Evolutionary conservation across 2,113 vertebrate species (phyloP).

Genomic region (Nothoprocta perdicaria): DNA sequence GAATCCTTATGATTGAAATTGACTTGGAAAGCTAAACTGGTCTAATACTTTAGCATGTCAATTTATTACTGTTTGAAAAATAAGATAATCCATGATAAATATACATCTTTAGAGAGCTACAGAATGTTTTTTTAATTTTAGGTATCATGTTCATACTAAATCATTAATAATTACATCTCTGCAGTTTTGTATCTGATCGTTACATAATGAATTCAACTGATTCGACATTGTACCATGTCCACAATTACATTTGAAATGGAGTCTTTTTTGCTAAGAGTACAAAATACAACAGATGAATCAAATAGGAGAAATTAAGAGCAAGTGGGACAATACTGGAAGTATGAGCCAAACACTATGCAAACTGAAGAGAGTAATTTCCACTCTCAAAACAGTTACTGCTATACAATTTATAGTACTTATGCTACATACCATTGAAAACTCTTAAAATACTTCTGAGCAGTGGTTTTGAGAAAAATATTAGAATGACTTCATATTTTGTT

Average conservation of each 20-base stretch:
- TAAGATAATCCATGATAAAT: neutral
- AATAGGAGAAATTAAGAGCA: neutral
- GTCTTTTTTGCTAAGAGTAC: neutral
- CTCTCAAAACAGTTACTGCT: neutral
- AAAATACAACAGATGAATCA: neutral
- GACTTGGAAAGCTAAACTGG: neutral
- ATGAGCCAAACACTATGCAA: neutral
- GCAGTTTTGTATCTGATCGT: neutral
- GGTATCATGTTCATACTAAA: neutral
- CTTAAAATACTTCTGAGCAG: neutral
- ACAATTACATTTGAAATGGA: neutral
- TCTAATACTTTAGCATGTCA: neutral
- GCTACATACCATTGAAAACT: rapidly evolving
- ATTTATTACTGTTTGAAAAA: neutral
- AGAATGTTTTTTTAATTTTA: neutral
- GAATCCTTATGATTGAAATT: neutral
- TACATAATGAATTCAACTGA: neutral
- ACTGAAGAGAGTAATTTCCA: neutral
- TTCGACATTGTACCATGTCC: neutral
- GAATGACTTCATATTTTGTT: neutral
- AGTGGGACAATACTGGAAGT: neutral
- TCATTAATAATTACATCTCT: neutral
- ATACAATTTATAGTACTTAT: neutral
- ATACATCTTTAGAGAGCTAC: neutral
- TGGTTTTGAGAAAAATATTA: neutral